A percentile compares a stretch with the other conserved stretches of the same genome.
These are phyloP conservation scores for Necrosyrtes monachus DNA, from an alignment of 2,797 vertebrate species.

Conservation along the genomic window DNA sequence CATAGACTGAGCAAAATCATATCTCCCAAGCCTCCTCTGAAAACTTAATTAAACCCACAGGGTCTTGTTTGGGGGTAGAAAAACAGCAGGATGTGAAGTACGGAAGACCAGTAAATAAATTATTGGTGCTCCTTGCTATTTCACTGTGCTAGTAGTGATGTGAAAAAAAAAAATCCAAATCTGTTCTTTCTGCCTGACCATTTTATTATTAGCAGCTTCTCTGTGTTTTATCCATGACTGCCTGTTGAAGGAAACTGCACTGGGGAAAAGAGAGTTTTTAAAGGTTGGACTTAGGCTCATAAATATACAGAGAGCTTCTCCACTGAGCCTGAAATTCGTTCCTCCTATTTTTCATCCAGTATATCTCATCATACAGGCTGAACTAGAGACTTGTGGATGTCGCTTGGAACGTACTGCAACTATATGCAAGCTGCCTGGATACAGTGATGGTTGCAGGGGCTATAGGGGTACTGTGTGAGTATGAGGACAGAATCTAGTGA, in stretches of 20 bases:
- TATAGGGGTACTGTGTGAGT: background rate
- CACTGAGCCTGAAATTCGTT: background rate
- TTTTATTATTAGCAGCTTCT: slow-evolving; percentile 47
- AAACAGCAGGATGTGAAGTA: slow-evolving; percentile 28
- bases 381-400: background rate
- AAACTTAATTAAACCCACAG: slow-evolving; percentile 60
- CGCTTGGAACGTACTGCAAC: fast-evolving
- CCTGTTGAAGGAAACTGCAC: background rate
- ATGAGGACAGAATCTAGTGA: background rate
- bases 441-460: background rate
- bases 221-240: slow-evolving; percentile 35
- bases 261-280: slow-evolving; percentile 41
- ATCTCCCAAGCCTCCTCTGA: slow-evolving; percentile 32
- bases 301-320: slow-evolving; percentile 46
- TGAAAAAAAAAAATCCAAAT: background rate
- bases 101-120: slow-evolving; percentile 51
- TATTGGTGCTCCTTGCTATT: slow-evolving; percentile 9
- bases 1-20: slow-evolving; percentile 14
- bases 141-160: background rate
- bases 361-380: background rate
- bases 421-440: background rate
- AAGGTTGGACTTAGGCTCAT: slow-evolving; percentile 26
- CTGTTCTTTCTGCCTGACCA: slow-evolving; percentile 18
- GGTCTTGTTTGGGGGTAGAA: slow-evolving; percentile 55
- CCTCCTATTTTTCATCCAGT: slow-evolving; percentile 19